A percentile compares a stretch with the other conserved stretches of the same genome.
These are phyloP conservation scores for Pao palembangensis DNA, from an alignment of 2,113 vertebrate species.

Conservation along the genomic window DNA sequence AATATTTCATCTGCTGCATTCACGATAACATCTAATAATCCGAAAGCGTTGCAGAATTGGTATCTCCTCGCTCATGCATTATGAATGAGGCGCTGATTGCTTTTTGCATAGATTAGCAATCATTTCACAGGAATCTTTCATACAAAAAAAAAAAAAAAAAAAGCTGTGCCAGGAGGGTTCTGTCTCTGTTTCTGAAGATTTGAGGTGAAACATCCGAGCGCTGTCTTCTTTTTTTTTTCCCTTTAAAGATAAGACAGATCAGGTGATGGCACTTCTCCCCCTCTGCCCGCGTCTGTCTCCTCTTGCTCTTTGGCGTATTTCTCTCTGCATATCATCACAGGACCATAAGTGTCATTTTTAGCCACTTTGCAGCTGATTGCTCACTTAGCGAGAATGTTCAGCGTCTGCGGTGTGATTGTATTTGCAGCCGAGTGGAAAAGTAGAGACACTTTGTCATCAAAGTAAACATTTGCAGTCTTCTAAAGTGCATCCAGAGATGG, in stretches of 20 bases:
- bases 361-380: conserved; percentile 71
- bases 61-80: conserved; percentile 79
- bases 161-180: conserved; percentile 68
- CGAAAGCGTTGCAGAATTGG: conserved; percentile 77
- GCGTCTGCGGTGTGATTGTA: conserved; percentile 65
- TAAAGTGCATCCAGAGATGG: conserved; percentile 23
- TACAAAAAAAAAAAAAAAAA: conserved; percentile 61
- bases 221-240: conserved; percentile 62
- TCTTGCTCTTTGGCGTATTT: conserved; percentile 67
- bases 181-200: conserved; percentile 63
- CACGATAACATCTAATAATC: conserved; percentile 80
- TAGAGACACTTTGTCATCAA: conserved; percentile 45
- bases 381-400: conserved; percentile 70
- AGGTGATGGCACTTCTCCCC: conserved; percentile 62
- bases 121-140: conserved; percentile 76
- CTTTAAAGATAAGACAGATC: conserved; percentile 61
- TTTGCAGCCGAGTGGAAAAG: conserved; percentile 55
- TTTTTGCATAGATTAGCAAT: conserved; percentile 84
- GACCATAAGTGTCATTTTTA: conserved; percentile 66
- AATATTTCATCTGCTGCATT: conserved; percentile 77
- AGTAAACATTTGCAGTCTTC: conserved; percentile 57
- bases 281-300: conserved; percentile 42
- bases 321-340: conserved; percentile 64
- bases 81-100: conserved; percentile 81
- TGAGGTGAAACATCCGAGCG: conserved; percentile 60